A percentile compares a stretch with the other conserved stretches of the same genome.
phyloP scores from a whole-genome alignment of 2,797 vertebrate species.

The Pipistrellus kuhlii region DNA sequence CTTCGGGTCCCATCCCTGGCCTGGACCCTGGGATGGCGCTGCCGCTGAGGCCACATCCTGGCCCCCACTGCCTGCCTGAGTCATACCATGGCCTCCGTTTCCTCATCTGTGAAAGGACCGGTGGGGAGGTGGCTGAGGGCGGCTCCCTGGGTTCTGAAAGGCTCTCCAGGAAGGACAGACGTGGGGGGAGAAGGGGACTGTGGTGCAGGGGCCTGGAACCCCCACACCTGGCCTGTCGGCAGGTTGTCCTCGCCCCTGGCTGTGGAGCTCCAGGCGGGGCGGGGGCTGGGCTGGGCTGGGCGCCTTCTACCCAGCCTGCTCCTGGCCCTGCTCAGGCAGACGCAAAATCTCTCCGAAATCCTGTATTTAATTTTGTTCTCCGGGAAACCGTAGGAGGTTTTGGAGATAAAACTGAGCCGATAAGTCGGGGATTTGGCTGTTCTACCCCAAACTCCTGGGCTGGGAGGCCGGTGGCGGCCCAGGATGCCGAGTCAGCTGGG shows the following conservation, averaged over 20 bases:
- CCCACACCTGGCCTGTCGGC: accelerated
- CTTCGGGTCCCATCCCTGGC: neutral
- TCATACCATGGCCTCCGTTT: neutral
- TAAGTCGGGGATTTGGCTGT: slow-evolving; percentile 62
- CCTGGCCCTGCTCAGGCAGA: neutral
- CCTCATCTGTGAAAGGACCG: neutral
- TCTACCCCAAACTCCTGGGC: neutral
- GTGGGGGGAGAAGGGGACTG: neutral
- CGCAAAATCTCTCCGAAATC: slow-evolving; percentile 62
- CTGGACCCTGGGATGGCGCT: neutral
- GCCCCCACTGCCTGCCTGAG: neutral
- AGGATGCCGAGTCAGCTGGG: neutral
- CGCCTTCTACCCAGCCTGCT: neutral
- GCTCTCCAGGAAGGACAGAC: neutral
- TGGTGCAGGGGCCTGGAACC: neutral
- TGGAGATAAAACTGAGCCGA: slow-evolving; percentile 75
- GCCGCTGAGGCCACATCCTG: accelerated
- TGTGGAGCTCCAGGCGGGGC: neutral
- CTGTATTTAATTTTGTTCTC: slow-evolving; percentile 76
- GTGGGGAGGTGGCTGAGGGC: neutral
- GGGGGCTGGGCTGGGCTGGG: neutral
- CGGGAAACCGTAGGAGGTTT: slow-evolving; percentile 72
- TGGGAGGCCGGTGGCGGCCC: neutral
- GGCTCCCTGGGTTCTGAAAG: neutral
- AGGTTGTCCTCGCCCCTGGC: neutral